A percentile compares a stretch with the other conserved stretches of the same genome.
phyloP scores from a whole-genome alignment of 30 jellyfish, hydroid and myxozoan genomes.

The Rhopilema esculentum region DNA sequence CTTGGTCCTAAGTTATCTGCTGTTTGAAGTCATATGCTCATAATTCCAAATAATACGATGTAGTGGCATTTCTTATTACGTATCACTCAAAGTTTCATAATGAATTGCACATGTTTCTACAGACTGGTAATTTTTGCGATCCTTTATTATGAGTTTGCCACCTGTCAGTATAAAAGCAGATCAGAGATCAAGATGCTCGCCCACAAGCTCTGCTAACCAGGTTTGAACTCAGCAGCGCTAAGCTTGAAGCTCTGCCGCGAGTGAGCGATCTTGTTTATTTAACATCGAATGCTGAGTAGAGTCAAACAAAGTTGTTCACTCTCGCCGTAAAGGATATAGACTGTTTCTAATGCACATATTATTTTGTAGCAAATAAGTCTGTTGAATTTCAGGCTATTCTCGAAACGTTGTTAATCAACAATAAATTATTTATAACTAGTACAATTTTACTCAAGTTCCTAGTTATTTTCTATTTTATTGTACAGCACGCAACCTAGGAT shows the following conservation, averaged over 20 bases:
- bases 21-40: not conserved
- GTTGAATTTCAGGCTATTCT: too few relatives aligned
- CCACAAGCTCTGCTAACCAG: not conserved
- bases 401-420: too few relatives aligned
- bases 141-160: slow-evolving; percentile 27
- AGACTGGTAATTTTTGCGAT: slow-evolving; percentile 16
- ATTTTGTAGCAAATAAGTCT: too few relatives aligned
- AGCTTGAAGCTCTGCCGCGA: not conserved
- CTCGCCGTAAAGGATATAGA: not conserved
- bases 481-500: too few relatives aligned
- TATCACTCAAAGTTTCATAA: not conserved
- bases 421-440: too few relatives aligned
- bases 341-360: too few relatives aligned
- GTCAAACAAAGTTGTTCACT: not conserved
- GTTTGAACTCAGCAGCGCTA: not conserved
- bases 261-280: not conserved
- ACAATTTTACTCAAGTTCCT: too few relatives aligned
- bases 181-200: slow-evolving; percentile 58
- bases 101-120: slow-evolving; percentile 12
- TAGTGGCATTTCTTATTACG: not conserved
- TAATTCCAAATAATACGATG: not conserved
- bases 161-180: slow-evolving; percentile 42
- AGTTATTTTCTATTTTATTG: too few relatives aligned
- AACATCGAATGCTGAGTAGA: slow-evolving; percentile 13
- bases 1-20: not conserved